phyloP scores from a whole-genome alignment of 1,140 invertebrate genomes.

The Carposina sasakii region DNA sequence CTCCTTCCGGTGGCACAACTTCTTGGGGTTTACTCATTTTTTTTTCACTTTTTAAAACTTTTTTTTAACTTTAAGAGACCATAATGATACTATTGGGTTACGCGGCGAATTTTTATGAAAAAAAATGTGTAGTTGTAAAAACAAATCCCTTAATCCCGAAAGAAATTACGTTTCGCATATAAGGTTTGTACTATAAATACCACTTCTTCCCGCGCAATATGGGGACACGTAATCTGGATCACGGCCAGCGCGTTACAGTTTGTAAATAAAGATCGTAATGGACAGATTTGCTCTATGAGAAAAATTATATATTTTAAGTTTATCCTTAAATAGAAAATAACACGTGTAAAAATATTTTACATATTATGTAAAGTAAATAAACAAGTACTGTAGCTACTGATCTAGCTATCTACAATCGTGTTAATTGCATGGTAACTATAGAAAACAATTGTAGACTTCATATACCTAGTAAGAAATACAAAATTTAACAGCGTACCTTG shows the following conservation, averaged over 20 bases:
- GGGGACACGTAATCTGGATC: slow-evolving; percentile 63
- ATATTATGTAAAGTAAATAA: too few species aligned
- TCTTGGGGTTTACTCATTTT: slow-evolving; percentile 61
- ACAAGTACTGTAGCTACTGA: too few species aligned
- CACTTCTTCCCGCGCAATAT: slow-evolving; percentile 64
- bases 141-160: too few species aligned
- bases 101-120: background rate
- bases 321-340: too few species aligned
- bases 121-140: background rate
- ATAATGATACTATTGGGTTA: background rate
- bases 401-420: too few species aligned
- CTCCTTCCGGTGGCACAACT: slow-evolving; percentile 21
- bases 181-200: slow-evolving; percentile 69
- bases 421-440: too few species aligned
- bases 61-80: slow-evolving; percentile 1
- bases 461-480: too few species aligned
- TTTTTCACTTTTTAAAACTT: slow-evolving; percentile 45
- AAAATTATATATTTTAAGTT: too few species aligned
- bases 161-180: too few species aligned
- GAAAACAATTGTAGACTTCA: too few species aligned
- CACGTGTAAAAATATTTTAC: too few species aligned
- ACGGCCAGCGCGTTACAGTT: slow-evolving; percentile 57
- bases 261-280: slow-evolving; percentile 44
- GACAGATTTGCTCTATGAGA: too few species aligned
- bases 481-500: slow-evolving; percentile 65